Evolutionary conservation across 2,113 vertebrate species (phyloP).

Genomic region (Spea multiplicata): DNA sequence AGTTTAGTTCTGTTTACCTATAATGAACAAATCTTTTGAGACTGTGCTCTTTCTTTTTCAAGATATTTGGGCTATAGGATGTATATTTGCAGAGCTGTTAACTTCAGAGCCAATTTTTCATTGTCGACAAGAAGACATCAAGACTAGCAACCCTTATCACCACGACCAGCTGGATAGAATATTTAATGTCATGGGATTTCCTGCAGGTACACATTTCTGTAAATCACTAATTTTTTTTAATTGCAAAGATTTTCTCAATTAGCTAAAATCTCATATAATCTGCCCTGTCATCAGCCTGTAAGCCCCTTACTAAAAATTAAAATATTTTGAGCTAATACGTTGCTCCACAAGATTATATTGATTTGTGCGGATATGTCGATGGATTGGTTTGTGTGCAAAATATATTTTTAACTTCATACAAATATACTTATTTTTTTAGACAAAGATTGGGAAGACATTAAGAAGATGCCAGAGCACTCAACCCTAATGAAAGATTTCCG

Average conservation of each 20-base stretch:
- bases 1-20: too few species aligned
- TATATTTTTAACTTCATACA: too few species aligned
- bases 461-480: slow-evolving; percentile 99
- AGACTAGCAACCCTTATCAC: slow-evolving; percentile 99
- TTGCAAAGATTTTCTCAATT: too few species aligned
- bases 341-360: too few species aligned
- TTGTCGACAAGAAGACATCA: slow-evolving; percentile 99
- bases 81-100: slow-evolving; percentile 99
- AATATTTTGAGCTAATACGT: too few species aligned
- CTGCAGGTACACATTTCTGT: slow-evolving; percentile 77
- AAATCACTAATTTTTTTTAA: background rate
- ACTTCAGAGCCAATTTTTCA: slow-evolving; percentile 99
- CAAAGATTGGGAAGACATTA: slow-evolving; percentile 99
- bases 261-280: too few species aligned
- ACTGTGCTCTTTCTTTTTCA: slow-evolving; percentile 45
- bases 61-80: slow-evolving; percentile 99
- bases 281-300: too few species aligned
- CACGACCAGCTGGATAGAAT: slow-evolving; percentile 99
- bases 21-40: too few species aligned
- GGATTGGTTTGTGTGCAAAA: too few species aligned
- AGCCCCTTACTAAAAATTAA: too few species aligned
- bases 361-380: too few species aligned
- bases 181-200: slow-evolving; percentile 99
- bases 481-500: slow-evolving; percentile 99
- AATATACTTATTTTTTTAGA: slow-evolving; percentile 55